Base-by-base conservation (phyloP, 2,797 vertebrate genomes). In the Leptodactylus fallax region DNA sequence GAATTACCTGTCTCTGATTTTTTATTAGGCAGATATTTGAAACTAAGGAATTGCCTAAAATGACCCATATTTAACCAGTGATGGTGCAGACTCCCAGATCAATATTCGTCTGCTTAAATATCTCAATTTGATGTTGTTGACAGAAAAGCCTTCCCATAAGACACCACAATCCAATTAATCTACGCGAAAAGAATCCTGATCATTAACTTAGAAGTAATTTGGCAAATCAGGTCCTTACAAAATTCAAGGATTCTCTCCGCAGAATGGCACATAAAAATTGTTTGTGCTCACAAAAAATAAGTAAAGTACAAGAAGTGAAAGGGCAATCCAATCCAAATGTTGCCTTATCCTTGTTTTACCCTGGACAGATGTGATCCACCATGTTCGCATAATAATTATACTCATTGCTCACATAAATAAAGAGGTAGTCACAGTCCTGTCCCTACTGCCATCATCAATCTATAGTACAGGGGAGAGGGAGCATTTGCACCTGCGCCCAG, bases 131-230 rank as follows among this genome's bases (percentile, higher is more conserved):
- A 63, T 47, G 27, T 21, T 47, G 27, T 36, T n/a, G 55, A 80
- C 25, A 60, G 16, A 27, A n/a, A 3, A 61, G 55, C 27, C 6
- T 61, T 47, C 58, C 58, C 25, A 80, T n/a, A 80, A 63, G 21
- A 63, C 58, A 63, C 10, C 12, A 4, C 27, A 4, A 23, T 2
- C 1, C 56, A 63, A 77, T 77, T 77, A 77, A 77, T 77, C 74
- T 23, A 14, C 21, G 12, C 2, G 12, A 23, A 47, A 53, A 51
- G 27, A 77, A 23, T 23, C 74, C 74, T 77, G 49, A 77, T 77
- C 74, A 53, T 77, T 77, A 77, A 53, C 74, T 77, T 51, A 51
- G 47, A 74, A 53, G 74, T 13, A 51, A 77, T 77, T 77, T 77
- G 49, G 74, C 21, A 77, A 77, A 77, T 53, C 74, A 51, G 47